phyloP scores from a whole-genome alignment of 2,888 invertebrate species.

The Lissonota sp. region DNA sequence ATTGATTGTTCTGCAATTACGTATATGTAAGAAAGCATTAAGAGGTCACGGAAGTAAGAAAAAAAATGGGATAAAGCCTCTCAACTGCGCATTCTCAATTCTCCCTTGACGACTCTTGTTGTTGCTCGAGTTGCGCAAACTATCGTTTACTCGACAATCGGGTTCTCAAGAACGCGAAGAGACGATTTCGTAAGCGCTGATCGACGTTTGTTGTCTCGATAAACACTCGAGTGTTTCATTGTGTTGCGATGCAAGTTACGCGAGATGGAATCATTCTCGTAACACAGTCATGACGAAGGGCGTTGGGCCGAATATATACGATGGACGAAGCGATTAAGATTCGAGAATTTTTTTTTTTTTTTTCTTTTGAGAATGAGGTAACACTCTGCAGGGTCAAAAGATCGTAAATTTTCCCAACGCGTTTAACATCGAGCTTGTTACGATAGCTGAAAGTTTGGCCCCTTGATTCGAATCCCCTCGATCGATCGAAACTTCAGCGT shows the following conservation, averaged over 20 bases:
- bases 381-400: not conserved
- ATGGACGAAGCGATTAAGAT: slow-evolving; percentile 8
- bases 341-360: not conserved
- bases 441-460: too few species aligned
- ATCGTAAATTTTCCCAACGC: not conserved
- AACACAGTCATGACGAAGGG: not conserved
- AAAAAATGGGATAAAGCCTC: not conserved
- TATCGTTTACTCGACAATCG: slow-evolving; percentile 43
- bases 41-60: slow-evolving; percentile 17
- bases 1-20: slow-evolving; percentile 10
- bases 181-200: slow-evolving; percentile 55
- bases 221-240: slow-evolving; percentile 27
- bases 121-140: slow-evolving; percentile 58
- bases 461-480: too few species aligned
- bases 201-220: slow-evolving; percentile 22
- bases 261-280: slow-evolving; percentile 28
- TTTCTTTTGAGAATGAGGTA: not conserved
- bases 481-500: too few species aligned
- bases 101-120: slow-evolving; percentile 37
- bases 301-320: slow-evolving; percentile 25
- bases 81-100: slow-evolving; percentile 53
- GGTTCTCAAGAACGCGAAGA: slow-evolving; percentile 57
- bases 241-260: not conserved
- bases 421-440: too few species aligned
- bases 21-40: slow-evolving; percentile 19